Percentiles rank a stretch among this genome's conserved stretches.
Conservation (phyloP, 2,797 vertebrate genomes). For the Arnoldichthys spilopterus region DNA sequence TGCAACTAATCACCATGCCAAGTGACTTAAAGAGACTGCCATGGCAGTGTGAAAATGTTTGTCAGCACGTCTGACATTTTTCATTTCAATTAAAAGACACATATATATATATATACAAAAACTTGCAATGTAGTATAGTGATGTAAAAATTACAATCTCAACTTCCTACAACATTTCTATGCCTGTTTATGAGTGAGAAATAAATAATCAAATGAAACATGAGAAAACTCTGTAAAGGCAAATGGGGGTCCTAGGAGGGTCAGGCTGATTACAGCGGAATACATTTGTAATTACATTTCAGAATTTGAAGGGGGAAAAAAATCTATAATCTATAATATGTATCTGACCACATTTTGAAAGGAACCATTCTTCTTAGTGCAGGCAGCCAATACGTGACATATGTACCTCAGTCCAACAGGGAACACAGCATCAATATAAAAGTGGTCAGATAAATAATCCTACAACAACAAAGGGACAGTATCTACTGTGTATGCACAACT, state of each 20-base stretch:
- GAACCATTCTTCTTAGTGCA: not conserved
- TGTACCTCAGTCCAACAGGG: not conserved
- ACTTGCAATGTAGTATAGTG: too few relatives aligned
- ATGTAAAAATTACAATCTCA: not conserved
- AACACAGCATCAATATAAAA: not conserved
- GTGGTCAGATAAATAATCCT: not conserved
- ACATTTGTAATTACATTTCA: not conserved
- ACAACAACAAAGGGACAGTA: constrained; percentile 6
- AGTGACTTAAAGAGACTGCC: too few relatives aligned
- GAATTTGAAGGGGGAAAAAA: not conserved
- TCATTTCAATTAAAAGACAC: too few relatives aligned
- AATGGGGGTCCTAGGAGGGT: not conserved
- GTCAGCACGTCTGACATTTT: too few relatives aligned
- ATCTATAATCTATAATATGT: not conserved
- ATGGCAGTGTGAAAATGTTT: too few relatives aligned
- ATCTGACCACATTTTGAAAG: not conserved
- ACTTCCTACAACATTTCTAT: too few relatives aligned
- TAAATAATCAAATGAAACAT: not conserved
- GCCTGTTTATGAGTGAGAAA: too few relatives aligned
- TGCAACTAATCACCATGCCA: too few relatives aligned
- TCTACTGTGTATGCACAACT: constrained; percentile 11
- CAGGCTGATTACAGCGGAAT: not conserved
- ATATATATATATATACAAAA: too few relatives aligned
- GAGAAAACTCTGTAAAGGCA: not conserved
- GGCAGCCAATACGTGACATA: not conserved